A percentile compares a stretch with the other conserved stretches of the same genome.
Conservation (phyloP, 2,888 invertebrate species). For the Geotrupes spiniger region DNA sequence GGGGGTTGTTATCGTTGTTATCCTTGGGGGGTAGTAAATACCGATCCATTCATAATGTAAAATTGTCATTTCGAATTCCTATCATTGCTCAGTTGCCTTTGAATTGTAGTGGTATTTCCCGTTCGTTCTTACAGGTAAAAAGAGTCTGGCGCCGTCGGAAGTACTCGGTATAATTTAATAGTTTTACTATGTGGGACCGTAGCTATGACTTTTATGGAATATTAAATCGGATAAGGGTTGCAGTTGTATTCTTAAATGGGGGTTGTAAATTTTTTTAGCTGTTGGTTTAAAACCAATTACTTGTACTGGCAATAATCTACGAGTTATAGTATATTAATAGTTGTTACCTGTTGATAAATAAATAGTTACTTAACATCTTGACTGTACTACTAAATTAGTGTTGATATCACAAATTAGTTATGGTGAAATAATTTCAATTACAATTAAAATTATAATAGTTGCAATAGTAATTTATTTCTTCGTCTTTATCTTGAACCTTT, state of each 20-base stretch:
- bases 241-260: conserved; percentile 12
- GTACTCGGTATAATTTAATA: conserved; percentile 29
- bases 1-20: conserved; percentile 28
- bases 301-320: conserved; percentile 7
- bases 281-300: conserved; percentile 17
- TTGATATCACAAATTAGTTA: too few species aligned
- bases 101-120: conserved; percentile 2
- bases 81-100: conserved; percentile 30
- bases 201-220: conserved; percentile 29
- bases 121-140: conserved; percentile 31
- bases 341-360: too few species aligned
- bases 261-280: conserved; percentile 5
- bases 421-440: too few species aligned
- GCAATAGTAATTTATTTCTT: too few species aligned
- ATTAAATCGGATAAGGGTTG: conserved; percentile 25
- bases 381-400: too few species aligned
- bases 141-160: conserved; percentile 34
- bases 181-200: conserved; percentile 25
- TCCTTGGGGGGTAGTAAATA: conserved; percentile 31
- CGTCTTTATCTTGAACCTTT: too few species aligned
- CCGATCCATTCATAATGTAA: conserved; percentile 38
- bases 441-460: too few species aligned
- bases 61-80: conserved; percentile 41
- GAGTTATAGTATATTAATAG: too few species aligned
- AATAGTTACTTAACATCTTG: too few species aligned